Evolutionary conservation across 2,888 invertebrate species (phyloP).

Genomic region (Nycteola revayana): DNA sequence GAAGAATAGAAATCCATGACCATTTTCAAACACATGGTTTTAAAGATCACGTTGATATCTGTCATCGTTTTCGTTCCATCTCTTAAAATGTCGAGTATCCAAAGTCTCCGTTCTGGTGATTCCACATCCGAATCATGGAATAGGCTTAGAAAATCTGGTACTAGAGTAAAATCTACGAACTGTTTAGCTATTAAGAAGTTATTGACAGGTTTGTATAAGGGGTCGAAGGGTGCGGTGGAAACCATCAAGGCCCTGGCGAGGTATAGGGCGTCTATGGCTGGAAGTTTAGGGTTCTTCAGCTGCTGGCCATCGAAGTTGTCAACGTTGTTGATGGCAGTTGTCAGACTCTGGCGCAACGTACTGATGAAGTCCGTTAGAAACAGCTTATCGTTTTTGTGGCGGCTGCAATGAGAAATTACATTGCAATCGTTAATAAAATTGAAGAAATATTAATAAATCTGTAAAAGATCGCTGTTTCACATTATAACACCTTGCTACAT

Average conservation of each 20-base stretch:
- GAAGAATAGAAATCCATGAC: conserved; percentile 87
- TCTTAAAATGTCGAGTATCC: conserved; percentile 89
- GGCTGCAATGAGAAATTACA: conserved; percentile 42
- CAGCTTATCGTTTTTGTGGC: conserved; percentile 84
- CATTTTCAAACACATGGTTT: conserved; percentile 89
- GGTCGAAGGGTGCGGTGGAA: conserved; percentile 87
- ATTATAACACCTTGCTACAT: too few relatives aligned
- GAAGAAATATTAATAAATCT: too few relatives aligned
- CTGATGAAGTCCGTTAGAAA: conserved; percentile 86
- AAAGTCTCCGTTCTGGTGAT: conserved; percentile 85
- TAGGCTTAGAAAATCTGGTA: conserved; percentile 94
- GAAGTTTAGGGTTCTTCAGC: conserved; percentile 71
- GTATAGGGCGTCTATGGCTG: conserved; percentile 85
- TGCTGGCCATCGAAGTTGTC: conserved; percentile 30
- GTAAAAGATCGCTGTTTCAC: too few relatives aligned
- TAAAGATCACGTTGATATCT: conserved; percentile 88
- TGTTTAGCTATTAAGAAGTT: conserved; percentile 90
- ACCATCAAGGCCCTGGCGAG: conserved; percentile 87
- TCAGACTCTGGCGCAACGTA: conserved; percentile 84
- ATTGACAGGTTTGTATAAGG: conserved; percentile 90
- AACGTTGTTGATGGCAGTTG: conserved; percentile 46
- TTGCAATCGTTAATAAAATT: too few relatives aligned
- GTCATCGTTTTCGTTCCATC: conserved; percentile 89
- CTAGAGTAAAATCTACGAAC: conserved; percentile 86
- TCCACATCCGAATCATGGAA: conserved; percentile 90